Percentiles rank a stretch among this genome's conserved stretches.
Conservation (phyloP, 2,113 vertebrate species). For the Petromus typicus region DNA sequence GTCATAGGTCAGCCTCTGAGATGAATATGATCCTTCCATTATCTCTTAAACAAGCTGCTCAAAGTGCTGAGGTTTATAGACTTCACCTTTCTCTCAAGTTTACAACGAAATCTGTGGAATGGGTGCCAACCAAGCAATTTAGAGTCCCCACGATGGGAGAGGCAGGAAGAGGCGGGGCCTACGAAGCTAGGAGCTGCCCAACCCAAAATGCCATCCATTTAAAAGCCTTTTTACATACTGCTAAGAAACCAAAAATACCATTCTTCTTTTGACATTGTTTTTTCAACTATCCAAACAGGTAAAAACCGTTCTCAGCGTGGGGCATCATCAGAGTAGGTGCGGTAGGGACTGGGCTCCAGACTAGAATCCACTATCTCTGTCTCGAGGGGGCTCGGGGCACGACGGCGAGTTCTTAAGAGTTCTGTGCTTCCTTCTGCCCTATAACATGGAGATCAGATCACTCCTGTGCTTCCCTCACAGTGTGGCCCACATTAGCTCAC, state of each 20-base stretch:
- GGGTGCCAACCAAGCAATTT: neutral
- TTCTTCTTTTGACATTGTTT: neutral
- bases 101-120: neutral
- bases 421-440: neutral
- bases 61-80: neutral
- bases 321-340: too few species aligned
- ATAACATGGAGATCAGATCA: neutral
- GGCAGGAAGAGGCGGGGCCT: neutral
- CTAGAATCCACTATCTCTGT: neutral
- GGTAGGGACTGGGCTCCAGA: neutral
- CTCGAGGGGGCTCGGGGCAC: neutral
- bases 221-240: neutral
- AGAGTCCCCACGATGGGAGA: neutral
- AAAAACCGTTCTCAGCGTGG: neutral
- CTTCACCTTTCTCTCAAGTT: neutral
- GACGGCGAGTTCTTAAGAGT: neutral
- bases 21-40: too few species aligned
- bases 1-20: neutral
- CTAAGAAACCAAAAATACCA: neutral
- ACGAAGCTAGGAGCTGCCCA: neutral
- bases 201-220: neutral
- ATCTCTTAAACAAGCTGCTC: neutral
- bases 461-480: neutral
- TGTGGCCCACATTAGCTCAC: neutral
- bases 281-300: neutral